Evolutionary conservation across 2,113 vertebrate genomes (phyloP), one percentile per base, ranked within the genome.

Genomic region (Triplophysa dalaica): DNA sequence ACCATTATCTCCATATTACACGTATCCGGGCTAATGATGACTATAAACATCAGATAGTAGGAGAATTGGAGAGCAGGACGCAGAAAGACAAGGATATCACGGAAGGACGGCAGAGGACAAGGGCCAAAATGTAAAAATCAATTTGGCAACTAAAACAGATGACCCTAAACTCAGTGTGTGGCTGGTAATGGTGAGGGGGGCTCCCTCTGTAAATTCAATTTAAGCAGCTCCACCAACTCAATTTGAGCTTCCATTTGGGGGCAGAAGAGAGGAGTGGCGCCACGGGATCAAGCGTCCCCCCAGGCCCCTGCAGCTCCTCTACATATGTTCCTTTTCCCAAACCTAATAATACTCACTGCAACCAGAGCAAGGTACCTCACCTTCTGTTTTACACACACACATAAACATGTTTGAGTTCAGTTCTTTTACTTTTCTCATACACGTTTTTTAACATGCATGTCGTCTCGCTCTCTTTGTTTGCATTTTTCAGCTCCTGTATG

Each of bases 101-200:
- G 61, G 64, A 10, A 24, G 63, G 48, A 81, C 29, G 76, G 75
- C 72, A 79, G 43, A 85, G 80, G 82, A 81, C 78, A 81, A 80
- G 83, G 80, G 73, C 80, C 83, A 80, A 84, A 80, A 83, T 75
- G 69, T 83, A 85, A 84, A 86, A 89, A 87, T 89, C 87, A 87
- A 87, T 87, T 87, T 86, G 78, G 72, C 75, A 81, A 86, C 82
- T 86, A 83, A 86, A 87, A 85, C 84, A 83, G 85, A 87, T 85
- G 87, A 85, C 86, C 84, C 75, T 81, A 81, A 80, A 83, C 77
- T 73, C 85, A 78, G 69, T 73, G 76, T 80, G 76, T 75, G 86
- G 70, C 79, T 79, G 65, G 81, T 87, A 84, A 85, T 87, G 84
- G 85, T 13, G 45, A 61, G 78, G 54, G 33, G 68, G 78, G 61